phyloP scores from a whole-genome alignment of 2,888 invertebrate species.

The Galerucella calmariensis region DNA sequence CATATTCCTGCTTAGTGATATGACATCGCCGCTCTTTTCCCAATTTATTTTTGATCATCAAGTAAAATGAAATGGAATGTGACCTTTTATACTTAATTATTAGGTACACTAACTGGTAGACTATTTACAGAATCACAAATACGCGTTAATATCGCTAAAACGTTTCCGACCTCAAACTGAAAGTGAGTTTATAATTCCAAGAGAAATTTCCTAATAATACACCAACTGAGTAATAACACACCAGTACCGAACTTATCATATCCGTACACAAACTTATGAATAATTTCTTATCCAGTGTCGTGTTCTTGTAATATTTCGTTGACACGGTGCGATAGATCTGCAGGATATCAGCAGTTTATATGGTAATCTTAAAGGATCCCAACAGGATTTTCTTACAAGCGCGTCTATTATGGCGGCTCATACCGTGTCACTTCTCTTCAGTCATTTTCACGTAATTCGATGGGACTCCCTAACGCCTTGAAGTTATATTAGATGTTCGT shows the following conservation, averaged over 20 bases:
- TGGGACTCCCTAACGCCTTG: conserved; percentile 9
- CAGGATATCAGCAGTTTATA: conserved; percentile 50
- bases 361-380: conserved; percentile 42
- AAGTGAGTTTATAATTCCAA: no score
- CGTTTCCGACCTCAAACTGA: no score
- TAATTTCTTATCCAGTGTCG: conserved; percentile 12
- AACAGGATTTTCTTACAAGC: conserved; percentile 38
- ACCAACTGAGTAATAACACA: background rate
- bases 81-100: no score
- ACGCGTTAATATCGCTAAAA: no score
- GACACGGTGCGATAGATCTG: conserved; percentile 28
- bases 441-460: conserved; percentile 14
- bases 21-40: no score
- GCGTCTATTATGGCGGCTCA: conserved; percentile 34
- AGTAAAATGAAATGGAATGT: no score
- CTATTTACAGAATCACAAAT: no score
- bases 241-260: background rate
- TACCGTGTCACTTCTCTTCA: conserved; percentile 18
- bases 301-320: conserved; percentile 14
- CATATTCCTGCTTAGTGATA: no score
- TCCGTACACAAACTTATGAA: conserved; percentile 1
- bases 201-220: no score
- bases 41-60: no score
- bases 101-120: no score
- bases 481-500: conserved; percentile 14